These are phyloP conservation scores for Coracopsis vasa DNA, from an alignment of 2,113 vertebrate species.

Conservation along the genomic window DNA sequence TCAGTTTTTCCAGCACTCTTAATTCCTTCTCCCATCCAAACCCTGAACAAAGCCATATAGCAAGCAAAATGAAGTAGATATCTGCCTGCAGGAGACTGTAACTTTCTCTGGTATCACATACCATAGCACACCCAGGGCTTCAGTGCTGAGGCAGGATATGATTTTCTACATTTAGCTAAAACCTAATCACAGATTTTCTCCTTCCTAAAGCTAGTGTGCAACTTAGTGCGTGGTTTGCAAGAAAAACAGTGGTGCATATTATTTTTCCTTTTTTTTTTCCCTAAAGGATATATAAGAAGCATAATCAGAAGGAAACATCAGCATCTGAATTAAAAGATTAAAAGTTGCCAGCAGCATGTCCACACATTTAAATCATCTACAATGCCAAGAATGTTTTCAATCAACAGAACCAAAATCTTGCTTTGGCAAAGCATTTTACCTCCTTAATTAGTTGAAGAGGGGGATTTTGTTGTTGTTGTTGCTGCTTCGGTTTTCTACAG, in stretches of 20 bases:
- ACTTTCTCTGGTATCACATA: not conserved
- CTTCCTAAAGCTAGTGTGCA: not conserved
- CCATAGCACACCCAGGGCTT: not conserved
- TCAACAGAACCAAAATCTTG: not conserved
- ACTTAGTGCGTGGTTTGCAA: not conserved
- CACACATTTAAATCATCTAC: not conserved
- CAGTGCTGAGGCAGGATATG: not conserved
- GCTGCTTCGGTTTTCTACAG: not conserved
- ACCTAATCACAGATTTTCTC: not conserved
- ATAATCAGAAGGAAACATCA: not conserved
- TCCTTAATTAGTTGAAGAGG: not conserved
- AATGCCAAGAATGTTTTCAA: constrained; percentile 7
- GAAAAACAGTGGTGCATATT: not conserved
- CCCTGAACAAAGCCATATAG: not conserved
- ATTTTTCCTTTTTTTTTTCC: not conserved
- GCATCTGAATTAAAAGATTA: not conserved
- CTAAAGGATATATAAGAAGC: not conserved
- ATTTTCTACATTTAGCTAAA: not conserved
- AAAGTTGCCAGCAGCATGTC: not conserved
- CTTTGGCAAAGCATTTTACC: constrained; percentile 3
- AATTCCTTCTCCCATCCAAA: not conserved
- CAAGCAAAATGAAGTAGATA: not conserved
- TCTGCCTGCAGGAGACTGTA: not conserved
- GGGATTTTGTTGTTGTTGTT: not conserved
- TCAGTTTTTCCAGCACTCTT: not conserved